A percentile compares a stretch with the other conserved stretches of the same genome.
These are phyloP conservation scores for Synergus itoensis DNA, from an alignment of 2,888 invertebrate genomes.

Conservation along the genomic window DNA sequence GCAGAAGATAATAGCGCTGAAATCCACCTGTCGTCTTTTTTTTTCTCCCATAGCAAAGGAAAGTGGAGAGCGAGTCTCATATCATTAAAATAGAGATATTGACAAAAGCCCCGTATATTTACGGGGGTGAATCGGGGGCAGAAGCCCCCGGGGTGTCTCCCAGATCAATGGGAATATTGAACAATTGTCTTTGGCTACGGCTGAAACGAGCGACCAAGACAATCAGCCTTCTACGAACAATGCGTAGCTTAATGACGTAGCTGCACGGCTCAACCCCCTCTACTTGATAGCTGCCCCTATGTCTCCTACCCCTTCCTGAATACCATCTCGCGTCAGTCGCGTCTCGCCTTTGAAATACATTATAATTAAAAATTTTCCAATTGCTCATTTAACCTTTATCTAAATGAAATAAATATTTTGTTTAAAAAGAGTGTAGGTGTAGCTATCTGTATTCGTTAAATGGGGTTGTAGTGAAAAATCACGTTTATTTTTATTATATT, in stretches of 20 bases:
- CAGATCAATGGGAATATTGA: constrained; percentile 78
- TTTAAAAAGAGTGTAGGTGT: too few relatives aligned
- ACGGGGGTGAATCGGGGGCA: constrained; percentile 53
- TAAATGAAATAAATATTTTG: too few relatives aligned
- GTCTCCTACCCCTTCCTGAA: constrained; percentile 22
- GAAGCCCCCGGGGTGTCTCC: constrained; percentile 67
- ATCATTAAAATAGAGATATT: constrained; percentile 77
- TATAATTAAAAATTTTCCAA: constrained; percentile 45
- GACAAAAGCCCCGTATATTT: constrained; percentile 71
- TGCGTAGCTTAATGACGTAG: constrained; percentile 77
- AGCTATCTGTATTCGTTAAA: too few relatives aligned
- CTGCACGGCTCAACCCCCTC: constrained; percentile 62
- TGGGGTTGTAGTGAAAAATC: too few relatives aligned
- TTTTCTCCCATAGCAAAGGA: constrained; percentile 55
- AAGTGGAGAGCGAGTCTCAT: constrained; percentile 64
- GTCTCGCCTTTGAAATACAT: constrained; percentile 41
- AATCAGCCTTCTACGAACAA: constrained; percentile 76
- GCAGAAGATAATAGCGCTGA: constrained; percentile 10
- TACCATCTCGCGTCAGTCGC: background rate
- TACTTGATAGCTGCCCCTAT: constrained; percentile 26
- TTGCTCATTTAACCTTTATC: too few relatives aligned
- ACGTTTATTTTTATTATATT: too few relatives aligned
- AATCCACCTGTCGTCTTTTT: constrained; percentile 34
- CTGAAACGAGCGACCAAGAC: constrained; percentile 77
- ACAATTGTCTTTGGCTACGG: constrained; percentile 77